Evolutionary conservation across 2,888 invertebrate species (phyloP).

Genomic region (Bedellia somnulentella): DNA sequence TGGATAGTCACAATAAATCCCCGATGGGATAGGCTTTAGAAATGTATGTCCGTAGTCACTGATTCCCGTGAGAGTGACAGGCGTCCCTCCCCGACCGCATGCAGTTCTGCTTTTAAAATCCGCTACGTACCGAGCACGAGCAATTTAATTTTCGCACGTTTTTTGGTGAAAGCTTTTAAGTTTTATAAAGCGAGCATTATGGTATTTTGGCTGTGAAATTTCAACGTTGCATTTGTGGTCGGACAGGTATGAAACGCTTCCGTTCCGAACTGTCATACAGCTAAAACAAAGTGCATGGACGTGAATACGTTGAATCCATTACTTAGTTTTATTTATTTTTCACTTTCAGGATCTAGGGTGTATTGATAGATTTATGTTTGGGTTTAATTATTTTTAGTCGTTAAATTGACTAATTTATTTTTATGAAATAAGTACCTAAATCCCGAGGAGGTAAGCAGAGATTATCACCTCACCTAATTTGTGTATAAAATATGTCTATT

Average conservation of each 20-base stretch:
- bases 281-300: constrained; percentile 1
- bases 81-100: too few species aligned
- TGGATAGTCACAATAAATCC: constrained; percentile 8
- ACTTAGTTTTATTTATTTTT: too few species aligned
- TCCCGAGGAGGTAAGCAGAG: too few species aligned
- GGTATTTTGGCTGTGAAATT: constrained; percentile 32
- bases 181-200: constrained; percentile 39
- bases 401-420: too few species aligned
- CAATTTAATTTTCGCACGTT: constrained; percentile 33
- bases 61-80: constrained; percentile 35
- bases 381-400: too few species aligned
- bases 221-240: constrained; percentile 15
- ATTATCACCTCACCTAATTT: too few species aligned
- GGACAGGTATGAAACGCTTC: constrained; percentile 11
- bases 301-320: too few species aligned
- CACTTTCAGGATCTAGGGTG: too few species aligned
- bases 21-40: constrained; percentile 9
- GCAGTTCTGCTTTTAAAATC: constrained; percentile 31
- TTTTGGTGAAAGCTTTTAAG: constrained; percentile 54
- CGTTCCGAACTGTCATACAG: constrained; percentile 7
- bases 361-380: too few species aligned
- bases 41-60: constrained; percentile 28
- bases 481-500: not conserved
- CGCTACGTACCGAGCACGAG: constrained; percentile 22
- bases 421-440: too few species aligned